Conservation (phyloP, 2,113 vertebrate genomes). For the Rhynchomys soricoides region DNA sequence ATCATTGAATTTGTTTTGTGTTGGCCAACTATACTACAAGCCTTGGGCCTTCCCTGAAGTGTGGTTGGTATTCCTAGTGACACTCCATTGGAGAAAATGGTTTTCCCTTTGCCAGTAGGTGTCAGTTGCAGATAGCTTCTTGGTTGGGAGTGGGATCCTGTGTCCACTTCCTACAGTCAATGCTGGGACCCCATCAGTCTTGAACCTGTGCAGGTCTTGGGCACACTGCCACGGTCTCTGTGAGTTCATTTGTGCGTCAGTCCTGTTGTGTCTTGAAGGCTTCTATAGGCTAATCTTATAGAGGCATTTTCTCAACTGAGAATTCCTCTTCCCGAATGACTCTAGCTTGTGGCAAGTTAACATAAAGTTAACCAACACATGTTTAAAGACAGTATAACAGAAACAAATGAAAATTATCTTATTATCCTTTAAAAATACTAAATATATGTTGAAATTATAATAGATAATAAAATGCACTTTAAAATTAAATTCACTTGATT, state of each 20-base stretch:
- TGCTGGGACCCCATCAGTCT: background rate
- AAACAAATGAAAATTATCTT: background rate
- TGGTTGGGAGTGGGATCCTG: background rate
- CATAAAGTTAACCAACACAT: background rate
- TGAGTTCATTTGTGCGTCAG: background rate
- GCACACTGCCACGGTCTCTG: background rate
- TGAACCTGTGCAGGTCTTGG: background rate
- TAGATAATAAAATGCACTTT: constrained; percentile 1
- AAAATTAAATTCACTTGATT: background rate
- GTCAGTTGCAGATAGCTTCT: background rate
- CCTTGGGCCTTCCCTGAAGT: background rate
- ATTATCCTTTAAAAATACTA: background rate
- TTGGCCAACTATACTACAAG: too few relatives aligned
- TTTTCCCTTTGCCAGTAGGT: background rate
- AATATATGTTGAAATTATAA: background rate
- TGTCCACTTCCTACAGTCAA: too few relatives aligned
- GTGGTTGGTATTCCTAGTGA: background rate
- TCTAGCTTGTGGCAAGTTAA: background rate
- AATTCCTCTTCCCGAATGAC: background rate
- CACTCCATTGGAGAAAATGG: background rate
- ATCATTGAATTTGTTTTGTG: background rate
- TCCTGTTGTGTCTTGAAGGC: background rate
- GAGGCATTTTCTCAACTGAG: background rate
- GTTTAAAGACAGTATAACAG: background rate
- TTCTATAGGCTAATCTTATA: background rate